Conservation (phyloP, 2,113 vertebrate genomes). For the Sula dactylatra region DNA sequence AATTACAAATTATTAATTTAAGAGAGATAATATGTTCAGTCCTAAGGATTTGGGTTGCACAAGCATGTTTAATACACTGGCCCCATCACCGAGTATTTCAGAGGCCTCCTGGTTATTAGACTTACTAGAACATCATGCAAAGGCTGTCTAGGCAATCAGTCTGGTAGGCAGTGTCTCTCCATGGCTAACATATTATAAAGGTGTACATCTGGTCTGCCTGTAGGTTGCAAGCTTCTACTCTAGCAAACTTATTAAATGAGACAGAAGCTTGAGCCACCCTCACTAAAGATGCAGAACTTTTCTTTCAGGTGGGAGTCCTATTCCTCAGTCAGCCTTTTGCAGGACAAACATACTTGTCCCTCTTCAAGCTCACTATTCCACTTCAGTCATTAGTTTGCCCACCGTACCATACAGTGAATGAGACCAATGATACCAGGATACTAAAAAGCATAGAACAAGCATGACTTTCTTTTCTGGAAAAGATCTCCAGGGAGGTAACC, state of each 20-base stretch:
- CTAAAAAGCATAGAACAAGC: neutral
- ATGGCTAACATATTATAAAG: neutral
- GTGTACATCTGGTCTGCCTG: neutral
- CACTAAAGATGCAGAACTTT: neutral
- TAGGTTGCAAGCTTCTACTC: neutral
- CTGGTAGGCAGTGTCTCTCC: neutral
- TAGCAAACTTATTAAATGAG: neutral
- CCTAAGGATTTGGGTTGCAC: neutral
- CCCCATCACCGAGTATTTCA: neutral
- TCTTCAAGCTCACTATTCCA: neutral
- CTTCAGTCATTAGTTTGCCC: neutral
- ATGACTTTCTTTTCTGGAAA: neutral
- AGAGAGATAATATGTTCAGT: neutral
- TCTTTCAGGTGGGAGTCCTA: neutral
- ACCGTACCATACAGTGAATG: neutral
- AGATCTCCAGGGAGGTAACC: neutral
- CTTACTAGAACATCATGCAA: neutral
- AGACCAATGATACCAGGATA: neutral
- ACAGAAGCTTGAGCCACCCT: neutral
- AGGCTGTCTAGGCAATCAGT: neutral
- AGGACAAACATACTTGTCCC: neutral
- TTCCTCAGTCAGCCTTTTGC: neutral
- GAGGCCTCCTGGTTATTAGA: neutral
- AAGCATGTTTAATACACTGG: neutral
- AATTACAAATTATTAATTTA: neutral